Base-by-base conservation (phyloP, 2,797 vertebrate genomes). In the Mormyrops attenuatus region DNA sequence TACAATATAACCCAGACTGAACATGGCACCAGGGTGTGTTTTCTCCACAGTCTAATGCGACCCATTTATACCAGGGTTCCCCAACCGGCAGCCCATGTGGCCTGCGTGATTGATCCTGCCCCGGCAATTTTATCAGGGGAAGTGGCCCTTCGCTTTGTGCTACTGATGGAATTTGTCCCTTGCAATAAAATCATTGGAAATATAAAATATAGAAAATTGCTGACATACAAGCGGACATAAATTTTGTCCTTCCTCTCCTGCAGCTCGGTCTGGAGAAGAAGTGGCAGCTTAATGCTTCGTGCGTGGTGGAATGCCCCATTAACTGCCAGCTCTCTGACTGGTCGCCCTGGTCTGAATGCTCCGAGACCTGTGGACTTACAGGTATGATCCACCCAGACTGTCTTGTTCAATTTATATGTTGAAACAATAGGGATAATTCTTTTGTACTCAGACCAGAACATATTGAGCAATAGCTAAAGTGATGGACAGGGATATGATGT, bases 301-400 rank as follows among this genome's bases (percentile, higher is more conserved):
- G 98, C 0, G 91, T 96, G 73, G 98, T 99, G 80, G 98, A 99
- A 93, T 99, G 98, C 93, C 98, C 98, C 1, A 95, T 99, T 90
- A 99, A 99, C 96, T 99, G 98, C 89, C 98, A 98, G 94, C 97
- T 99, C 89, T 98, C 98, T 0, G 98, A 97, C 9, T 99, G 98
- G 98, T 98, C 98, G 0, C 2, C 92, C 1, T 99, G 98, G 98
- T 98, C 98, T 0, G 96, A 97, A 55, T 99, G 98, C 87, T 99
- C 98, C 0, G 97, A 98, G 93, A 96, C 95, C 3, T 99, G 98
- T 87, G 98, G 98, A 53, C 96, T 99, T 11, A 96, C 97, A 90
- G 98, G 98, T 99, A 91, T 17, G 86, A 38, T 20, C 22, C 5
- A 9, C 2, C 85, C 49, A 55, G 47, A 84, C 34, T 73, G 5